Evolutionary conservation across 1,140 invertebrate genomes (phyloP).

Genomic region (Drosophila navojoa): DNA sequence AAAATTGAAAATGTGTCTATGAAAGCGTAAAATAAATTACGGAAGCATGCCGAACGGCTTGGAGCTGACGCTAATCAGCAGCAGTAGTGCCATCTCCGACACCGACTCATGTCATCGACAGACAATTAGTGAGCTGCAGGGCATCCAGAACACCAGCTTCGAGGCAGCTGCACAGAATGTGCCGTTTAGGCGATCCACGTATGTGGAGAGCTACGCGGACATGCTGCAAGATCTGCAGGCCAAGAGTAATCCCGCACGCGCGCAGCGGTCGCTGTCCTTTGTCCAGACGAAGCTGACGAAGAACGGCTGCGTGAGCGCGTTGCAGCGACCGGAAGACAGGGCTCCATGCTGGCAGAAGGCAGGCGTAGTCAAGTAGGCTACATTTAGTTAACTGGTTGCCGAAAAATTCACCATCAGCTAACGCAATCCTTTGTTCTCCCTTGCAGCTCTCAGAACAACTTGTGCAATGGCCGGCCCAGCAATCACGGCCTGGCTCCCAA

Average conservation of each 20-base stretch:
- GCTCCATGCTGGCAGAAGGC: conserved; percentile 44
- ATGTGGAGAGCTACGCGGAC: conserved; percentile 51
- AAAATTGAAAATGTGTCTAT: not conserved
- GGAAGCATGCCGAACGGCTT: conserved; percentile 34
- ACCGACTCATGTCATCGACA: conserved; percentile 11
- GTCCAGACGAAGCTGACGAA: conserved; percentile 73
- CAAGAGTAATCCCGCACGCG: conserved; percentile 25
- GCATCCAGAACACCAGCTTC: conserved; percentile 55
- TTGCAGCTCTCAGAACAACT: conserved; percentile 88
- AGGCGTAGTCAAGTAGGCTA: conserved; percentile 50
- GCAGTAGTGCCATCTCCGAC: conserved; percentile 47
- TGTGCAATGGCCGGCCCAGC: conserved; percentile 88
- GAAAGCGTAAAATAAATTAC: conserved; percentile 2
- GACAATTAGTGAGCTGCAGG: not conserved
- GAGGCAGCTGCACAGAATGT: conserved; percentile 10
- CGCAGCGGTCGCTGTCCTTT: conserved; percentile 57
- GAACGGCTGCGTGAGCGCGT: conserved; percentile 65
- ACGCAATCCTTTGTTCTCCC: not conserved
- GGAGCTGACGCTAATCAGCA: conserved; percentile 51
- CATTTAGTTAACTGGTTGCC: not conserved
- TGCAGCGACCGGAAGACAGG: conserved; percentile 41
- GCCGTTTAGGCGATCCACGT: conserved; percentile 44
- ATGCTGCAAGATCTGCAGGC: conserved; percentile 8
- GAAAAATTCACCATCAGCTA: not conserved
- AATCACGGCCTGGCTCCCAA: conserved; percentile 86